Evolutionary conservation across 2,888 invertebrate species (phyloP), one percentile per base, ranked within the genome.

Genomic region (Dasypogon diadema): DNA sequence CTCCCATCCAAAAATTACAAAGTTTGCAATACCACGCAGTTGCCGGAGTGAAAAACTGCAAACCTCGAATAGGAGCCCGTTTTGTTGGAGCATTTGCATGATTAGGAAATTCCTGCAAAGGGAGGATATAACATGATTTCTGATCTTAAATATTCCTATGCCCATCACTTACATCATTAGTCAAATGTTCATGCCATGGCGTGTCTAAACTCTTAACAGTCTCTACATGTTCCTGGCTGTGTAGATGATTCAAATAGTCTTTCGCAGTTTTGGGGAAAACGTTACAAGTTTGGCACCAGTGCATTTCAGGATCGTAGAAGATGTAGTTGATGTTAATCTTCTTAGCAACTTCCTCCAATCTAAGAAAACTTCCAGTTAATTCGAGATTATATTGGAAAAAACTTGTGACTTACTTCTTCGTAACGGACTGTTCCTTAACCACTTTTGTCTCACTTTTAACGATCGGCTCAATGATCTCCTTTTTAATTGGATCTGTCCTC

Each of bases 1-100:
- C 96, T 0, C 95, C 96, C 82, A 96, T 94, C 92, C 95, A 96
- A 81, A 91, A 89, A 83, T 93, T 92, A 82, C 96, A 96, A 78
- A 96, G 88, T 84, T 94, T 94, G 87, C 96, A 96, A 87, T 93
- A 96, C 95, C 95, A 96, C 30, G 95, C 92, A 4, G 93, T 92
- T 0, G 95, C 92, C 2, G 95, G 93, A 80, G 93, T 92, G 87
- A 96, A 93, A 88, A 95, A 95, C 84, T 95, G 94, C 77, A 95
- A 88, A 42, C 96, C 95, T 89, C 93, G 91, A 73, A 95, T 94
- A 16, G 95, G 95, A 5, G 93, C 91, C 79, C 94, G 89, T 87
- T 94, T 94, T 68, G 90, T 90, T 21, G 92, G 91, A 6, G 92
- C 92, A 75, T 91, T 90, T 12, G 92, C 90, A 83, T 89, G 89